These are phyloP conservation scores for Chrysodeixis includens DNA, from an alignment of 2,888 invertebrate genomes.

Conservation along the genomic window DNA sequence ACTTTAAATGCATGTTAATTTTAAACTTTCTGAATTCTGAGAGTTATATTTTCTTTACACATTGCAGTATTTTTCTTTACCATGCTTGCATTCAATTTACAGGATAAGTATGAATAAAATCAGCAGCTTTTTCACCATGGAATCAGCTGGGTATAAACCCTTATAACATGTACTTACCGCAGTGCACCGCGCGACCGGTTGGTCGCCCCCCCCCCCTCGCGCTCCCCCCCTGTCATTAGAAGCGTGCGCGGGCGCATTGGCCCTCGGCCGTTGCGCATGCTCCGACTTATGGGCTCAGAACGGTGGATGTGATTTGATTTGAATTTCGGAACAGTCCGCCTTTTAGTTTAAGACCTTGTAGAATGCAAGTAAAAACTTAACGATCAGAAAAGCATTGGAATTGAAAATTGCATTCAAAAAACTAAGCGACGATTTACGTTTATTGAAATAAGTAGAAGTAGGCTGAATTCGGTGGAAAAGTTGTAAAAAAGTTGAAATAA, in stretches of 20 bases:
- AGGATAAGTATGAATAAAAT: conserved; percentile 29
- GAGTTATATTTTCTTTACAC: neutral
- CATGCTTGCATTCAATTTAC: neutral
- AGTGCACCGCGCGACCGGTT: conserved; percentile 76
- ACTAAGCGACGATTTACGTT: conserved; percentile 34
- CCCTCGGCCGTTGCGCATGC: conserved; percentile 78
- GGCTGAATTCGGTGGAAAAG: conserved; percentile 24
- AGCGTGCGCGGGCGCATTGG: conserved; percentile 87
- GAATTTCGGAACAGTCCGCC: conserved; percentile 61
- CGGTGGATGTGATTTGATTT: conserved; percentile 74
- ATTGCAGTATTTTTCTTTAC: neutral
- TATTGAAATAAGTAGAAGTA: conserved; percentile 35
- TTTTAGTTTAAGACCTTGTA: conserved; percentile 51
- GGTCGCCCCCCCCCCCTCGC: conserved; percentile 73
- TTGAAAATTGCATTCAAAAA: conserved; percentile 43
- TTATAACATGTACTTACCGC: conserved; percentile 70
- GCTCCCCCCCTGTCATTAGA: conserved; percentile 82
- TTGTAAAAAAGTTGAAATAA: neutral
- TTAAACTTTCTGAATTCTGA: neutral
- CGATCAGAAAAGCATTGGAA: conserved; percentile 48
- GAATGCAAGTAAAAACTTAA: conserved; percentile 56
- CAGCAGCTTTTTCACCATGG: conserved; percentile 53
- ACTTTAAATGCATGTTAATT: neutral
- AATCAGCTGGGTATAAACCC: conserved; percentile 56
- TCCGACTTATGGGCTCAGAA: conserved; percentile 71